Base-by-base conservation (phyloP, 2,797 vertebrate genomes). In the Molossus alvarezi region DNA sequence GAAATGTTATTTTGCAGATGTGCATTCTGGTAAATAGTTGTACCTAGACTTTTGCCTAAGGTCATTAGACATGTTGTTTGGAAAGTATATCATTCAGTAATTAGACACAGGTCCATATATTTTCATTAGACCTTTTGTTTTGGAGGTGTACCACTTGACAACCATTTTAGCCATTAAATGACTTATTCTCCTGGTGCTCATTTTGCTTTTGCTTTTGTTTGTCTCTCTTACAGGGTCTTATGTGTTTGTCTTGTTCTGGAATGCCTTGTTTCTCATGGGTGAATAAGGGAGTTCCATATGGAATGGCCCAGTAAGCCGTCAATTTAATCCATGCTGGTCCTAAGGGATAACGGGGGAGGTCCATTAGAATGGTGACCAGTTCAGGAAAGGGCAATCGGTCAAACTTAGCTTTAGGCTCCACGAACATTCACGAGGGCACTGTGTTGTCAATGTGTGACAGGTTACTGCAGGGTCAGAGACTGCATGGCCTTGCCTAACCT, bases 201-300 rank as follows among this genome's bases (percentile, higher is more conserved):
- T 9, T 88, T 77, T n/a, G 41, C 12, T 71, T 95, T 92, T 76
- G 37, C 58, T 83, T 94, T 83, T n/a, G 9, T 55, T 88, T 80
- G 62, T 69, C 72, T 67, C 45, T 69, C 33, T 37, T 23, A 65
- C 29, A 77, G 90, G 72, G n/a, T 64, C 18, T 93, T 72, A 14
- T 67, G 84, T 27, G 75, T 86, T 73, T 60, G 33, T 13, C 83
- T 83, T 90, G 41, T 88, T 33, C 62, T 79, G 69, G 33, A 84
- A 88, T 45, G 14, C 37, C 45, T 87, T 92, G 33, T 84, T 90
- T 84, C 93, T 95, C 67, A 51, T 45, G 45, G 45, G 80, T 41
- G 1, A 51, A 29, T 75, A 92, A 83, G 17, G 57, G 58, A 55
- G 15, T 12, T 91, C 29, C 29, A 37, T 3, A 65, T 18, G 25